Evolutionary conservation across 2,113 vertebrate genomes (phyloP).

Genomic region (Neolamprologus caudopunctatus): DNA sequence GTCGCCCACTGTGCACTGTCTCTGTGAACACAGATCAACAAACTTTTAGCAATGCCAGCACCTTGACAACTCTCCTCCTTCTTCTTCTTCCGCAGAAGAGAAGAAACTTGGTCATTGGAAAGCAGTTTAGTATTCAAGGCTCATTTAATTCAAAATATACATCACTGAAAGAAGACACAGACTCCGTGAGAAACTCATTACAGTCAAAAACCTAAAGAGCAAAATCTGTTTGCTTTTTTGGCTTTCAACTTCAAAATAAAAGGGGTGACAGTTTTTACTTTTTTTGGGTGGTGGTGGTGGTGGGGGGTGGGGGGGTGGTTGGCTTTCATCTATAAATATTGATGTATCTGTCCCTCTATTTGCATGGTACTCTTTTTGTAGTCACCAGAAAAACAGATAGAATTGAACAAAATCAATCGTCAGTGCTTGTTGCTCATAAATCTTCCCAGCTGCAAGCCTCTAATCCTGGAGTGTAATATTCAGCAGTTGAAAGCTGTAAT

Average conservation of each 20-base stretch:
- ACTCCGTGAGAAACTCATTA: conserved; percentile 1
- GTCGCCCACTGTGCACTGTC: not conserved
- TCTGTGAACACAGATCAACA: conserved; percentile 2
- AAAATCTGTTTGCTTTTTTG: not conserved
- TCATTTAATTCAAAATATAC: not conserved
- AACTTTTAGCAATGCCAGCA: not conserved
- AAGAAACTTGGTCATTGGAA: not conserved
- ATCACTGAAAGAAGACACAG: not conserved
- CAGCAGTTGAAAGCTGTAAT: conserved; percentile 5
- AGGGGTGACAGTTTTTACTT: not conserved
- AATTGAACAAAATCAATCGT: conserved; percentile 6
- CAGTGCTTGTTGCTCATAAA: not conserved
- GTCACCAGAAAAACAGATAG: not conserved
- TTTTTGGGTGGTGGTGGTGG: not conserved
- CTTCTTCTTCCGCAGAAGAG: not conserved
- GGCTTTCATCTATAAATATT: not conserved
- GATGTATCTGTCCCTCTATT: not conserved
- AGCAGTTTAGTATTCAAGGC: conserved; percentile 18
- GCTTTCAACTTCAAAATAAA: not conserved
- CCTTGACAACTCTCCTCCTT: not conserved
- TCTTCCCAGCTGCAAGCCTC: not conserved
- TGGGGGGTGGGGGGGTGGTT: not conserved
- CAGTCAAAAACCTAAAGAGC: not conserved
- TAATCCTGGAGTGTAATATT: conserved; percentile 27
- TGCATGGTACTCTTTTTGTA: not conserved